Conservation (phyloP, 2,888 invertebrate species). For the Trypoxylon attenuatum region DNA sequence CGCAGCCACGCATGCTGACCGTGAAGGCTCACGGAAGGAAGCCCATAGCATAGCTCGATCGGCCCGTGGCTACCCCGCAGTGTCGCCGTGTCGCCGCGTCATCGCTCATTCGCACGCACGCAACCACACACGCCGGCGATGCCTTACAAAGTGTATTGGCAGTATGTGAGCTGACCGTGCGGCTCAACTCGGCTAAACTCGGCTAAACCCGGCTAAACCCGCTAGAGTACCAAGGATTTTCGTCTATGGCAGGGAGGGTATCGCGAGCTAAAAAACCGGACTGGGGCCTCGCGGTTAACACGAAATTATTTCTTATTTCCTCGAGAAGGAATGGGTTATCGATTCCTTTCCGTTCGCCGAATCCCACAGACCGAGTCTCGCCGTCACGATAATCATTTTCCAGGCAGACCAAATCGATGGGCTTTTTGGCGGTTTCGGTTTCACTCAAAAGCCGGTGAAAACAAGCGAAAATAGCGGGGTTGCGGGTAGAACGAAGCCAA, state of each 20-base stretch:
- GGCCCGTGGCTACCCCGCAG: slow-evolving; percentile 53
- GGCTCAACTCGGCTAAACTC: slow-evolving; percentile 2
- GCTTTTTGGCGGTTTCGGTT: slow-evolving; percentile 44
- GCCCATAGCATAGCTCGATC: slow-evolving; percentile 15
- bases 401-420: not conserved
- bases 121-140: slow-evolving; percentile 2
- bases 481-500: slow-evolving; percentile 46
- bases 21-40: slow-evolving; percentile 16
- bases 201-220: no score
- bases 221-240: no score
- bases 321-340: no score
- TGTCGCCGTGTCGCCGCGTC: no score
- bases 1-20: not conserved
- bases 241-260: no score
- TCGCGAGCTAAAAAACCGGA: no score
- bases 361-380: no score
- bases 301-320: no score
- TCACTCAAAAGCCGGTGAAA: slow-evolving; percentile 47
- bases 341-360: no score
- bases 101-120: slow-evolving; percentile 42
- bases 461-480: slow-evolving; percentile 44
- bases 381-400: slow-evolving; percentile 7
- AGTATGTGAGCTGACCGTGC: slow-evolving; percentile 24
- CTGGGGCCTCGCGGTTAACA: no score
- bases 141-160: slow-evolving; percentile 30